Conservation (phyloP, 2,888 invertebrate genomes). For the Meganola albula region DNA sequence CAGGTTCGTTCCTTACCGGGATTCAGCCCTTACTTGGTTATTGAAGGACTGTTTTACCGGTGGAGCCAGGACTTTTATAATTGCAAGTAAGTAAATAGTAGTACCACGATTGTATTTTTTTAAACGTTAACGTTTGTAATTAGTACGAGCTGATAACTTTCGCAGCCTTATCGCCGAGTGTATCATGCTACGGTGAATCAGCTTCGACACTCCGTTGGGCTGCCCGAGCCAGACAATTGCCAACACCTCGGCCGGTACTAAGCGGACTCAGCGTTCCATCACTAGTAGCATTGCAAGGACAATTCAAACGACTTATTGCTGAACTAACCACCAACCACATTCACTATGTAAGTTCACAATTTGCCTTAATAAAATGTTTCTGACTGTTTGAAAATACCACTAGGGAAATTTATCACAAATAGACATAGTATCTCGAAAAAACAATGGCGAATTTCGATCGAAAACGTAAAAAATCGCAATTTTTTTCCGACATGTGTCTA, state of each 20-base stretch:
- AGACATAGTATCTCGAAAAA: no score
- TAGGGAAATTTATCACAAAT: no score
- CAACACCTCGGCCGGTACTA: conserved; percentile 30
- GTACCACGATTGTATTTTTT: conserved; percentile 5
- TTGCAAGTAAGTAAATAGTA: conserved; percentile 81
- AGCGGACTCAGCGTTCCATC: conserved; percentile 25
- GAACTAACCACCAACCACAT: conserved; percentile 57
- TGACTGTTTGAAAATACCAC: no score
- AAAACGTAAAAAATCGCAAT: no score
- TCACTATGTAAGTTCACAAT: conserved; percentile 43
- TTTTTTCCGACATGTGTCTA: no score
- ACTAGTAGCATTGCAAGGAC: conserved; percentile 55
- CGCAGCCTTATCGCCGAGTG: conserved; percentile 86
- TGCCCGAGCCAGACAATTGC: conserved; percentile 84
- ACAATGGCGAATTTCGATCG: no score
- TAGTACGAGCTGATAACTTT: no score
- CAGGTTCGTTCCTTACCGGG: conserved; percentile 86
- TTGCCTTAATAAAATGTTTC: background rate
- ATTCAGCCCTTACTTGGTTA: conserved; percentile 89
- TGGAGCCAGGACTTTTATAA: conserved; percentile 86
- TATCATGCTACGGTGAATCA: conserved; percentile 86
- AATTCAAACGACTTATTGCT: conserved; percentile 49
- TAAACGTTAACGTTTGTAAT: no score
- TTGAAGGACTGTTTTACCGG: conserved; percentile 89
- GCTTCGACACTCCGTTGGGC: conserved; percentile 90